Base-by-base conservation (phyloP, 2,113 vertebrate genomes). In the Rana temporaria region DNA sequence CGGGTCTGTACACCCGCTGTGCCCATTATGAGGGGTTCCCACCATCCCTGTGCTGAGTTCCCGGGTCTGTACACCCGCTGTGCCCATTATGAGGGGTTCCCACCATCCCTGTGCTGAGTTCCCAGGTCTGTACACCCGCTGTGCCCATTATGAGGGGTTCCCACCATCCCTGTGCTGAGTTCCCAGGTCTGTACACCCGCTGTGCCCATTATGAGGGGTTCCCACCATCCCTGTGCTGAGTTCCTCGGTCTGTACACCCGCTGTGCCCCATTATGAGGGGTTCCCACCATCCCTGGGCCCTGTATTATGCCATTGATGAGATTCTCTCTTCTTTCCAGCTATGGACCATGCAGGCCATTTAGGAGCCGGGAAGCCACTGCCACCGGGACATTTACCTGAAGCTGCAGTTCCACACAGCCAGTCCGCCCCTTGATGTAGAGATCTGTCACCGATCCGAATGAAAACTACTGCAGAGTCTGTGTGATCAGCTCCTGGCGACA, bases 321-420 rank as follows among this genome's bases (percentile, higher is more conserved):
- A 6, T 14, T 19, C 1, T 34, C 19, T 56, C 22, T n/a, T 30
- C 8, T 56, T 79, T 38, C 15, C 84, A 93, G 91, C 82, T 77
- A 71, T 55, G 3, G 83, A 84, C 0, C 87, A 85, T 6, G 86
- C 84, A 84, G 84, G 55, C 84, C 88, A 90, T 22, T 62, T 63
- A 52, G 82, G 88, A 55, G 87, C 19, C 0, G 89, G 86, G 79
- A 86, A 59, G 64, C 82, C 62, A 87, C 83, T 90, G 72, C 90
- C 88, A 75, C 86, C 91, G 81, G 85, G 86, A 85, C 88, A 89
- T 0, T 52, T 88, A 32, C 82, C 11, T 20, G 62, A 75, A 38
- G 87, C 85, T 2, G 56, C 66, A 4, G 66, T 80, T 3, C 14
- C 55, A 16, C 78, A 71, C 66, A 80, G 78, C 34, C 78, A 70